Percentiles rank a stretch among this genome's conserved stretches.
These are phyloP conservation scores for Phenganax stokvisi DNA, from an alignment of 92 coral and sea anemone genomes.

Conservation along the genomic window DNA sequence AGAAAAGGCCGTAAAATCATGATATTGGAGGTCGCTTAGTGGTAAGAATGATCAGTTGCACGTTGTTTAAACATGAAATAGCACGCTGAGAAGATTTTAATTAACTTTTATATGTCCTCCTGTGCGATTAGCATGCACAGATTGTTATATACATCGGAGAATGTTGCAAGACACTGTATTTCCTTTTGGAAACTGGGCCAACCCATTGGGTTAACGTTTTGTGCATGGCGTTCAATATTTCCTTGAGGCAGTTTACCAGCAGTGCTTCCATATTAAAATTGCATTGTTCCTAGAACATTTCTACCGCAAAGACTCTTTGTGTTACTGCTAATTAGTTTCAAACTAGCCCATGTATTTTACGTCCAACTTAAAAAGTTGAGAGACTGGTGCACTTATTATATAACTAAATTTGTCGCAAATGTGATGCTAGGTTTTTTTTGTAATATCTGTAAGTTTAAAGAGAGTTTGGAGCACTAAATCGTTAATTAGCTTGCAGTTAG, in stretches of 20 bases:
- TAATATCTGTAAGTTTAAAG: no score
- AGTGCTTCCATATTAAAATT: not conserved
- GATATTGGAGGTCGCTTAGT: constrained; percentile 4
- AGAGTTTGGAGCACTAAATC: no score
- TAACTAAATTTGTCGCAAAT: not conserved
- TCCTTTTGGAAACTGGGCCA: not conserved
- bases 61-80: constrained; percentile 21
- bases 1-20: not conserved
- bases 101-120: constrained; percentile 1
- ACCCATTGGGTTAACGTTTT: not conserved
- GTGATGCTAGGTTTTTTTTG: no score
- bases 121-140: constrained; percentile 10
- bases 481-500: no score
- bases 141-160: not conserved
- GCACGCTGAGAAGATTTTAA: constrained; percentile 34
- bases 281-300: not conserved
- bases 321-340: no score
- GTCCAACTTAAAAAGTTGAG: no score
- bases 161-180: constrained; percentile 7
- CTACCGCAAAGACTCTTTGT: no score
- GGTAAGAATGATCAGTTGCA: constrained; percentile 25
- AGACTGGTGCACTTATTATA: not conserved
- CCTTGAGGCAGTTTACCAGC: not conserved
- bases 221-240: no score
- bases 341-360: no score